Base-by-base conservation (phyloP, 2,113 vertebrate genomes). In the Neofelis nebulosa region DNA sequence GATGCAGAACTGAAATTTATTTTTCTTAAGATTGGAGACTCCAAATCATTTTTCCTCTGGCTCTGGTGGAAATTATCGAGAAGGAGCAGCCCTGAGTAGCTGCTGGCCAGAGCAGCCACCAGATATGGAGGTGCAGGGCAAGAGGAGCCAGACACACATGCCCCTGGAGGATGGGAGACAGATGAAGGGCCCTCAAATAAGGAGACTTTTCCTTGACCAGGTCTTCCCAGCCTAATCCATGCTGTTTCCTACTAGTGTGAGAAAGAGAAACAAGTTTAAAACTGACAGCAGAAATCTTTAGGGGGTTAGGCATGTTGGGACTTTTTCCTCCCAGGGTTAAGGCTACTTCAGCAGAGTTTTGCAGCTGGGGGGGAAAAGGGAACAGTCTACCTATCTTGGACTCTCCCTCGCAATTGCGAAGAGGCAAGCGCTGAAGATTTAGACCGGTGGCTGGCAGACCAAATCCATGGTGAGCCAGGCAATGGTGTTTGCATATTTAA, bases 401-500 rank as follows among this genome's bases (percentile, higher is more conserved):
- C 55, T 78, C 25, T 88, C 36, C 10, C 16, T 83, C n/a, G 74
- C 27, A 18, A 6, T 61, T 76, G 41, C 57, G 27, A 66, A 61
- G 19, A 92, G 25, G 38, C 45, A 29, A 74, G 25, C 12, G 4
- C 16, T 45, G 9, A 94, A 48, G 41, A 91, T 94, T 91, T 61
- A 63, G 82, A 74, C 29, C 2, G 36, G 8, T 12, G 48, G 7
- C 27, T 69, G 91, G 38, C 36, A 78, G 63, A 79, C 74, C 36
- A 52, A 31, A 48, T 31, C 41, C 27, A 48, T 4, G 45, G 74
- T 45, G 69, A 41, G 27, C 45, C 73, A 68, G 88, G 41, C 41
- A 93, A 66, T 18, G 52, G 2, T 23, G 66, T 97, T 97, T 82
- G 76, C 31, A 79, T 87, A 71, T 89, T 93, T 66, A 66, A 78